phyloP scores from a whole-genome alignment of 1,140 invertebrate genomes.

The Macrocentrus cingulum region DNA sequence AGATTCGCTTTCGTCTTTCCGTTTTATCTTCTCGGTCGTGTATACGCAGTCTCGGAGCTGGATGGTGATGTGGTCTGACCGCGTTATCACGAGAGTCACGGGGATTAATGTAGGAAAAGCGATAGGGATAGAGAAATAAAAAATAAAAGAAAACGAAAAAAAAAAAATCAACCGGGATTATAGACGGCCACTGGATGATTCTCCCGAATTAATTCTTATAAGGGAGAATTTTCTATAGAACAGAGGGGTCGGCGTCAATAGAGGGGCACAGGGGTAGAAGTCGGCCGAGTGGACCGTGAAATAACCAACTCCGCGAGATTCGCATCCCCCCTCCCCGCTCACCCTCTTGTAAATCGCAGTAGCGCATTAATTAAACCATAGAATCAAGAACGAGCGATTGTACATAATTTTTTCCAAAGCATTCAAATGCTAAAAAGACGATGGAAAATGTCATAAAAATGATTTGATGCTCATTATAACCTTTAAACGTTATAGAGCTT shows the following conservation, averaged over 20 bases:
- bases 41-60: neutral
- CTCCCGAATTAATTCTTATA: conserved; percentile 61
- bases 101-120: conserved; percentile 37
- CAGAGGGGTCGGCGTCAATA: conserved; percentile 29
- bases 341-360: neutral
- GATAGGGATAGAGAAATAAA: conserved; percentile 9
- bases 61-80: too few relatives aligned
- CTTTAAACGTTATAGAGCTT: too few relatives aligned
- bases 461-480: too few relatives aligned
- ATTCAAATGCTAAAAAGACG: too few relatives aligned
- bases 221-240: conserved; percentile 49
- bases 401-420: too few relatives aligned
- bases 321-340: conserved; percentile 30
- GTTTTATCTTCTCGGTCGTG: conserved; percentile 11
- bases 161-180: conserved; percentile 25
- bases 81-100: conserved; percentile 42
- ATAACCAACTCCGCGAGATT: conserved; percentile 56
- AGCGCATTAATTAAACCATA: neutral
- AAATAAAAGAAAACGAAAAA: conserved; percentile 22
- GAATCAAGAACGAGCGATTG: neutral
- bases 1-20: conserved; percentile 32
- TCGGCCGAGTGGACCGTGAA: conserved; percentile 58
- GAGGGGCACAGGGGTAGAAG: conserved; percentile 53
- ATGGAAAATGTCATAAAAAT: too few relatives aligned
- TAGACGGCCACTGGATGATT: conserved; percentile 52